Evolutionary conservation across 2,888 invertebrate genomes (phyloP).

Genomic region (Operophtera brumata): DNA sequence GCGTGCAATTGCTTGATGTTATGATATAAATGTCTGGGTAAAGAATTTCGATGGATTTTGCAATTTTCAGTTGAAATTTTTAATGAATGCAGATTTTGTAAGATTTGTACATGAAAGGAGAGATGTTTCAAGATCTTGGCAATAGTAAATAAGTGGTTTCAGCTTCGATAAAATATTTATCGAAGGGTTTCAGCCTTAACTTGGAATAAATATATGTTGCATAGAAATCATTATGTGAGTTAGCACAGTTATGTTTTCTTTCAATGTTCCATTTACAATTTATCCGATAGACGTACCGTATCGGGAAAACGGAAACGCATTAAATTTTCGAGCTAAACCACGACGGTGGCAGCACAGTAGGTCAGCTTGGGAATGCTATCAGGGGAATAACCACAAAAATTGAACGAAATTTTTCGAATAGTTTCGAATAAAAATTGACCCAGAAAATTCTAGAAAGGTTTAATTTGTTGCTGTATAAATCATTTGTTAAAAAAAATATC

Average conservation of each 20-base stretch:
- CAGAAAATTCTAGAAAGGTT: slow-evolving; percentile 14
- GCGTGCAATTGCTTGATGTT: slow-evolving; percentile 12
- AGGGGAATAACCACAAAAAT: slow-evolving; percentile 28
- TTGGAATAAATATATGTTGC: too few relatives aligned
- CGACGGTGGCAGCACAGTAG: slow-evolving; percentile 22
- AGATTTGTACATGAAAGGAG: too few relatives aligned
- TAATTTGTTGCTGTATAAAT: background rate
- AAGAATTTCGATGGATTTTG: slow-evolving; percentile 1
- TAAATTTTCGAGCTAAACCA: slow-evolving; percentile 27
- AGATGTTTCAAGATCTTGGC: too few relatives aligned
- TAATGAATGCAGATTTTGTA: background rate
- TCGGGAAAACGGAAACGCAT: slow-evolving; percentile 26
- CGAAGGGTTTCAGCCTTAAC: too few relatives aligned
- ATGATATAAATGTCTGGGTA: slow-evolving; percentile 13
- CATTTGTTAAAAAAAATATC: background rate
- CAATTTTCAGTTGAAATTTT: background rate
- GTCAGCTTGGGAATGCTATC: slow-evolving; percentile 29
- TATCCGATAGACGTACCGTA: slow-evolving; percentile 13
- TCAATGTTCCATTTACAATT: slow-evolving; percentile 23
- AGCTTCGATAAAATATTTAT: too few relatives aligned
- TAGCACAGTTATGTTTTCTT: slow-evolving; percentile 8
- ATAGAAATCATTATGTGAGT: too few relatives aligned
- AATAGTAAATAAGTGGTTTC: too few relatives aligned
- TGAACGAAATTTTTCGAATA: slow-evolving; percentile 24
- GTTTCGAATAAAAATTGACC: slow-evolving; percentile 16